Evolutionary conservation across 2,797 vertebrate genomes (phyloP).

Genomic region (Buceros bicornis): DNA sequence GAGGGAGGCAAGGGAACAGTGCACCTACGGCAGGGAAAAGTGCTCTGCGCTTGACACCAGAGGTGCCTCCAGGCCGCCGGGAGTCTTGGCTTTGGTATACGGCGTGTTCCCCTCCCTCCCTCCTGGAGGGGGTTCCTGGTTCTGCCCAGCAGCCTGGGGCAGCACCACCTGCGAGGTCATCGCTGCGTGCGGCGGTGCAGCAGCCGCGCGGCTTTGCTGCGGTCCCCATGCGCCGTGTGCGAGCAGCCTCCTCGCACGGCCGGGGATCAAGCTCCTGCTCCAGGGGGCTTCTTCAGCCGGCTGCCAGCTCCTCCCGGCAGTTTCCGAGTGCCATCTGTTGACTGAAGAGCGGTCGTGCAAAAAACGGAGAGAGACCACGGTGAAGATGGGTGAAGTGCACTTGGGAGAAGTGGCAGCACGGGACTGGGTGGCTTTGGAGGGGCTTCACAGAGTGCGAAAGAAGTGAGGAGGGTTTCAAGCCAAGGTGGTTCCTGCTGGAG

Average conservation of each 20-base stretch:
- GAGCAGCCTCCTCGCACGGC: not conserved
- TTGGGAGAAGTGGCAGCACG: not conserved
- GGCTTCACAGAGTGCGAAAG: not conserved
- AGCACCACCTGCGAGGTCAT: not conserved
- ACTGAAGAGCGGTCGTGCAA: not conserved
- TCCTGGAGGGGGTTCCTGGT: not conserved
- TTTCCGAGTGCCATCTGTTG: constrained; percentile 66
- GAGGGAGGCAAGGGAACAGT: not conserved
- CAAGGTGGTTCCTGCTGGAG: not conserved
- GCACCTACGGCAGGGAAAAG: not conserved
- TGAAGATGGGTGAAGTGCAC: not conserved
- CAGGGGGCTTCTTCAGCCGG: not conserved
- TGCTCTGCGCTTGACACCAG: not conserved
- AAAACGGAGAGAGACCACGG: not conserved
- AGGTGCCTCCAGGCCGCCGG: not conserved
- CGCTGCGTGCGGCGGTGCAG: not conserved
- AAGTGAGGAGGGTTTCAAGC: not conserved
- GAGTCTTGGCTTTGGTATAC: not conserved
- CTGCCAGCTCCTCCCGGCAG: constrained; percentile 13
- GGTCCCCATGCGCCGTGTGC: too few relatives aligned
- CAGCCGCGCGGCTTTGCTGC: not conserved
- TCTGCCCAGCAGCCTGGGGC: not conserved
- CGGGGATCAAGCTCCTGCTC: not conserved
- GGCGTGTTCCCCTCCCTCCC: not conserved
- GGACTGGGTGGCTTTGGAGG: constrained; percentile 15